Percentiles rank a stretch among this genome's conserved stretches.
These are phyloP conservation scores for Idaea straminata DNA, from an alignment of 2,888 invertebrate genomes.

Conservation along the genomic window DNA sequence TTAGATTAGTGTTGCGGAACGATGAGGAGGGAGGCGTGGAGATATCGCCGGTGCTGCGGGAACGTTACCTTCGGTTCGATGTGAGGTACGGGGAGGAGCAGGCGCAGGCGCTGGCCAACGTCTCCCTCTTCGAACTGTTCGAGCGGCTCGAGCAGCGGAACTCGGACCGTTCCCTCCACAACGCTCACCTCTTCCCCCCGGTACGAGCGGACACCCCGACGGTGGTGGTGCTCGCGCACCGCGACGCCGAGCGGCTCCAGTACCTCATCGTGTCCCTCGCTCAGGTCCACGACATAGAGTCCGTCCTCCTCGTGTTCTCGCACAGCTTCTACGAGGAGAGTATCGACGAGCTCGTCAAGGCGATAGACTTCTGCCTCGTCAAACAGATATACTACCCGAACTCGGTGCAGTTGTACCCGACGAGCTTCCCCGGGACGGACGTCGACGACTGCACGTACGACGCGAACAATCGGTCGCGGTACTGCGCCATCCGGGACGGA, in stretches of 20 bases:
- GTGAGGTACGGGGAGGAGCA: too few species aligned
- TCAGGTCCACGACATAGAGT: slow-evolving; percentile 37
- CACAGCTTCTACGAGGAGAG: slow-evolving; percentile 44
- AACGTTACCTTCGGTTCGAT: too few species aligned
- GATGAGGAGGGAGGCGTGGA: too few species aligned
- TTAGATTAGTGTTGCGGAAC: too few species aligned
- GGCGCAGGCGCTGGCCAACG: too few species aligned
- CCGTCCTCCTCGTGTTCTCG: slow-evolving; percentile 47
- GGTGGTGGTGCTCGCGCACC: slow-evolving; percentile 40
- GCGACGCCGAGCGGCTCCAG: slow-evolving; percentile 37
- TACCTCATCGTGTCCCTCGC: slow-evolving; percentile 43
- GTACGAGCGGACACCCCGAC: slow-evolving; percentile 29
- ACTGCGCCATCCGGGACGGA: slow-evolving; percentile 37
- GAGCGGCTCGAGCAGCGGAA: too few species aligned
- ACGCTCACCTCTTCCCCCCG: neutral
- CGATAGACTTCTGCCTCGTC: slow-evolving; percentile 49
- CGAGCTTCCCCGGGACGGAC: slow-evolving; percentile 42
- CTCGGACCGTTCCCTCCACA: too few species aligned
- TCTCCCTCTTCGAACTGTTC: too few species aligned
- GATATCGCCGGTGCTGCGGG: too few species aligned
- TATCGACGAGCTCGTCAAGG: slow-evolving; percentile 37
- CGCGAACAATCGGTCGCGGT: neutral
- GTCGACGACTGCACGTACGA: slow-evolving; percentile 28
- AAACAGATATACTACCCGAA: slow-evolving; percentile 53
- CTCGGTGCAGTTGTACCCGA: slow-evolving; percentile 47